Base-by-base conservation (phyloP, 2,113 vertebrate species). In the Ahaetulla prasina region DNA sequence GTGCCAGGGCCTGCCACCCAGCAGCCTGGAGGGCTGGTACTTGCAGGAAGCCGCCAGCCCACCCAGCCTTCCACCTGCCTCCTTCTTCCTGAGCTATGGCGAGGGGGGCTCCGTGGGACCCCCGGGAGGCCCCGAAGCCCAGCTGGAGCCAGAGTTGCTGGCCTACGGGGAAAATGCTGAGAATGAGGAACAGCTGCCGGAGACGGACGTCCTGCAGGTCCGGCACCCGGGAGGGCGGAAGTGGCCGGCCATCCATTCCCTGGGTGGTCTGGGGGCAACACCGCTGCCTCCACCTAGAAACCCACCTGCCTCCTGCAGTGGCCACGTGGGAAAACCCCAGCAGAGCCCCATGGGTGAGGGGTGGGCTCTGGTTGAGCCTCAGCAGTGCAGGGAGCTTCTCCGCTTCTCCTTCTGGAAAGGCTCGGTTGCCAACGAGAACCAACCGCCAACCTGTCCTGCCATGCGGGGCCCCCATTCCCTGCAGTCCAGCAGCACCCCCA, bases 161-260 rank as follows among this genome's bases (percentile, higher is more conserved):
- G 97, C 94, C n/a, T 97, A 97, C 93, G 97, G 94, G 4, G 97
- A 98, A 93, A 98, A 98, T 27, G 93, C 96, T 0, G 98, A 98
- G 95, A 98, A 98, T 4, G 96, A 97, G 30, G 97, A 97, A 5
- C 97, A 95, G 18, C 95, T 97, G 89, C 96, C 97, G 5, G 94
- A 98, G 22, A 93, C 96, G 47, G 98, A 98, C 22, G 96, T 98
- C 90, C 97, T 98, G 90, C 98, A 98, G 98, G 98, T 98, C 95
- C 14, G 4, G 27, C 85, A 5, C 16, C 85, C 2, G 2, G 92
- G n/a, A 23, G 54, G 22, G 43, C 52, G 27, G 92, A 74, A 6
- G 68, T 47, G 23, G 52, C 9, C 16, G 55, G 45, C 4, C 55
- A 3, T 27, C 23, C n/a, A 1, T 35, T 74, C 30, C 14, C 63